Evolutionary conservation across 2,888 invertebrate species (phyloP).

Genomic region (Dryadula phaetusa): DNA sequence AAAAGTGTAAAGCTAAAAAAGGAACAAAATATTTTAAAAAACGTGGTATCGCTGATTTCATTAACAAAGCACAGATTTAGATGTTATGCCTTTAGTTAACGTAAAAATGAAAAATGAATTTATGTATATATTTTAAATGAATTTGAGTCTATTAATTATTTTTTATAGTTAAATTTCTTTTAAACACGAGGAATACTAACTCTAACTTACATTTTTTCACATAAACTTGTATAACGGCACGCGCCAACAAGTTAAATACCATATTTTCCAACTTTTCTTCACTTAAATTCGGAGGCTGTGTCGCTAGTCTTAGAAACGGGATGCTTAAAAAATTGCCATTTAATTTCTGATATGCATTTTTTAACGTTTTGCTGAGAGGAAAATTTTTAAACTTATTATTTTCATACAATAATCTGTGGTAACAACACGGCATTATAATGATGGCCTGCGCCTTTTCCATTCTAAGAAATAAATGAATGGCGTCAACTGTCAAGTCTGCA

Average conservation of each 20-base stretch:
- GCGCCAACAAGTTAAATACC: constrained; percentile 80
- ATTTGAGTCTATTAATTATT: no score
- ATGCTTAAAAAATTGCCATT: constrained; percentile 78
- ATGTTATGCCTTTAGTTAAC: no score
- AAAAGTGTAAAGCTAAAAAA: no score
- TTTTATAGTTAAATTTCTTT: no score
- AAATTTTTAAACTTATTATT: constrained; percentile 84
- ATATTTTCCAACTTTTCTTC: constrained; percentile 79
- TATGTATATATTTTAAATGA: no score
- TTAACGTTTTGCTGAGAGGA: constrained; percentile 85
- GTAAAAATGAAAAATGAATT: no score
- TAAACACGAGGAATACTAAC: neutral
- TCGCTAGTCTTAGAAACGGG: constrained; percentile 89
- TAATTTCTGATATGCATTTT: constrained; percentile 59
- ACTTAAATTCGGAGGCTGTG: constrained; percentile 85
- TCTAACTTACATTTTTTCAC: constrained; percentile 81
- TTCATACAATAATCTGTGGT: constrained; percentile 86
- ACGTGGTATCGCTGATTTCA: no score
- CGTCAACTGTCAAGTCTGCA: constrained; percentile 89
- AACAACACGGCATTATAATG: constrained; percentile 91
- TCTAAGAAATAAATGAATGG: constrained; percentile 86
- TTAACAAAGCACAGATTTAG: no score
- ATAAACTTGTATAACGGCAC: constrained; percentile 87
- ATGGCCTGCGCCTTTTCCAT: constrained; percentile 83
- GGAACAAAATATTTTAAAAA: no score